Evolutionary conservation across 1,140 invertebrate genomes (phyloP).

Genomic region (Nylanderia fulva): DNA sequence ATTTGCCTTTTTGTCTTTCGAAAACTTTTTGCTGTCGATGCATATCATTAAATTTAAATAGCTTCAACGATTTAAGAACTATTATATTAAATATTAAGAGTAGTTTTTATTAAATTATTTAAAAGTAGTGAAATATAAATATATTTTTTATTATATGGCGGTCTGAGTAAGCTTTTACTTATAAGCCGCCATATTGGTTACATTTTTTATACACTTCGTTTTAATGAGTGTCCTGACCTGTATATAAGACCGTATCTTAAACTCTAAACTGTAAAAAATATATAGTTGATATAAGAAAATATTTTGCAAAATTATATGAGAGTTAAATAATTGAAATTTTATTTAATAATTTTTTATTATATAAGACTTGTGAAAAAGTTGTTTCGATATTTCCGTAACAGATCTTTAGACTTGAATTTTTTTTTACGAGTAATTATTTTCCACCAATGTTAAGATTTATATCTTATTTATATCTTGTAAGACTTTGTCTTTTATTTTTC

Average conservation of each 20-base stretch:
- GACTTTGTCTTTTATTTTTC: neutral
- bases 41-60: slow-evolving; percentile 23
- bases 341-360: neutral
- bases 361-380: neutral
- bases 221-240: too few relatives aligned
- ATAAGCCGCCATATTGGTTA: too few relatives aligned
- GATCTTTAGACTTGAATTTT: neutral
- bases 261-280: neutral
- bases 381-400: neutral
- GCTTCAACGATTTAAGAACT: neutral
- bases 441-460: too few relatives aligned
- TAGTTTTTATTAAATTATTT: too few relatives aligned
- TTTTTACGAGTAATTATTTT: neutral
- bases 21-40: neutral
- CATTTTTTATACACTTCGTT: too few relatives aligned
- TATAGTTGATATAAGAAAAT: neutral
- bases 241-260: too few relatives aligned
- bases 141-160: too few relatives aligned
- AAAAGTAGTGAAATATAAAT: too few relatives aligned
- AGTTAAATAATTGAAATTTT: neutral
- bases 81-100: too few relatives aligned
- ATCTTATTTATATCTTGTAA: too few relatives aligned
- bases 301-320: neutral
- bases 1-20: neutral
- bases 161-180: too few relatives aligned